Evolutionary conservation across 37 sponge, comb jelly and placozoan species (phyloP).

Genomic region (Haliclona indistincta): DNA sequence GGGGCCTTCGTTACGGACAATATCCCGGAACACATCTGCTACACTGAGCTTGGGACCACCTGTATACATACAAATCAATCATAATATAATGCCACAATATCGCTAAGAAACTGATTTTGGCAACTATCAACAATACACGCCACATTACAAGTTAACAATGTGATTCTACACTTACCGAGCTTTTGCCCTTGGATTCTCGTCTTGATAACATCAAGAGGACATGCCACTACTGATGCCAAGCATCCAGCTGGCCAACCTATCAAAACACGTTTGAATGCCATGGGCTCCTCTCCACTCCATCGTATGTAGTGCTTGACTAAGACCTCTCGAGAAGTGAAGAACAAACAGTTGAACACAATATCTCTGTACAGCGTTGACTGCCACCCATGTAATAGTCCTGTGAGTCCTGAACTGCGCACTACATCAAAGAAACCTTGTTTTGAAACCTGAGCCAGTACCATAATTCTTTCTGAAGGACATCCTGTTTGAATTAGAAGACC

Average conservation of each 20-base stretch:
- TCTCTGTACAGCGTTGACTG: constrained; percentile 69
- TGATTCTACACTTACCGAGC: constrained; percentile 32
- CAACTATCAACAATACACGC: no score
- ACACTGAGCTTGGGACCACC: no score
- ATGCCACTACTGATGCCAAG: constrained; percentile 61
- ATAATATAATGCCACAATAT: no score
- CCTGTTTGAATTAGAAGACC: constrained; percentile 27
- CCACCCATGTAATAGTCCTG: constrained; percentile 73
- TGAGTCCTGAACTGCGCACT: constrained; percentile 47
- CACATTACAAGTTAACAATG: background rate
- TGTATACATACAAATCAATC: no score
- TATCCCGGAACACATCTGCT: constrained; percentile 28
- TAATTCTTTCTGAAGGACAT: constrained; percentile 87
- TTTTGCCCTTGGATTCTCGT: constrained; percentile 76
- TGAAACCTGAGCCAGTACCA: constrained; percentile 83
- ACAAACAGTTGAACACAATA: constrained; percentile 71
- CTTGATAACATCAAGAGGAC: constrained; percentile 85
- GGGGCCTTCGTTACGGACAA: constrained; percentile 59
- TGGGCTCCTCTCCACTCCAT: constrained; percentile 24
- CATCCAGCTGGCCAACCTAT: constrained; percentile 62
- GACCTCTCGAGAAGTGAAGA: constrained; percentile 68
- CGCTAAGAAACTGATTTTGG: no score
- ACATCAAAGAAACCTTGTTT: constrained; percentile 78
- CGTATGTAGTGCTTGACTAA: constrained; percentile 21
- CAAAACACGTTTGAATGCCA: constrained; percentile 10